Base-by-base conservation (phyloP, 2,888 invertebrate species). In the Dione vanillae region DNA sequence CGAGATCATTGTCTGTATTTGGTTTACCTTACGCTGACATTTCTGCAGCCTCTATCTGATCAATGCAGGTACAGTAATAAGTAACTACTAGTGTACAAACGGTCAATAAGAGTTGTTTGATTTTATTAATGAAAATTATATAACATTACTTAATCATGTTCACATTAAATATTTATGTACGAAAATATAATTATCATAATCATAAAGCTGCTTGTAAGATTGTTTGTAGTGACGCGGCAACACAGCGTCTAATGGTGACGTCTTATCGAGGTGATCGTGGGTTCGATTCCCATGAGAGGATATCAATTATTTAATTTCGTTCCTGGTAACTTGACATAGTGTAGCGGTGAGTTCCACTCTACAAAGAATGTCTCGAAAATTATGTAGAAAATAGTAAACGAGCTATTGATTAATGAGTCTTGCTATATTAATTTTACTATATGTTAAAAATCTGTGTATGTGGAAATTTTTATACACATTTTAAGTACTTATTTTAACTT, bases 1-100 rank as follows among this genome's bases (percentile, higher is more conserved):
- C 61, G 61, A 35, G 61, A 35, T 45, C 16, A 61, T 61, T 45
- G 59, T 59, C 59, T 43, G 61, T 45, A 45, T 61, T 16, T 45
- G 61, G 61, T 11, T 61, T 11, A 43, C 20, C 27, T 2, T 11
- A 45, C 59, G 10, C 43, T 27, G 43, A 43, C 7, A 10, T 41
- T 14, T 10, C 2, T 40, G 16, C 19, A 43, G 14, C 45, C n/a
- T 27, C 16, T 61, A 27, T 11, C 14, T 14, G 20, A 49, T n/a
- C 16, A 8, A 19, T 47, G 16, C 16, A 16, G 8, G 0, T 16
- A 47, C 49, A 19, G 49, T 49, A 49, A 11, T 40, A 40, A 10
- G 10, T 19, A 6, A 11, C 49, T 19, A 49, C n/a, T 6, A 19
- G 0, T 12, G 19, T 19, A 49, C 5, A 49, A 49, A 19, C 11